Conservation (phyloP, 2,113 vertebrate species). For the Scomber colias region DNA sequence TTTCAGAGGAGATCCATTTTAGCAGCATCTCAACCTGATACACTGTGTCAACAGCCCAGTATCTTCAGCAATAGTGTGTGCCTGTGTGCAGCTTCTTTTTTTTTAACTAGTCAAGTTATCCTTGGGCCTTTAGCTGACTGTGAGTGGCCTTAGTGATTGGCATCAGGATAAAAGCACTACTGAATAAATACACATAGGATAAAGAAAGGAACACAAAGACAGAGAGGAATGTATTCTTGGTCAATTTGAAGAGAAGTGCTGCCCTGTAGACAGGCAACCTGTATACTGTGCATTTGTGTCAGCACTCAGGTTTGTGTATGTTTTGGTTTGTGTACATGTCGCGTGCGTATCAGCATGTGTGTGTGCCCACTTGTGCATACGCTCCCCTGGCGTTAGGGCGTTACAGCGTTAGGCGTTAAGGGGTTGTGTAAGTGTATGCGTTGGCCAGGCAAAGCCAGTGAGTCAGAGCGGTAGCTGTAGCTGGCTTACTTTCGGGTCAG, state of each 20-base stretch:
- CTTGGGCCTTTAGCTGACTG: slow-evolving; percentile 47
- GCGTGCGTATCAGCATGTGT: slow-evolving; percentile 24
- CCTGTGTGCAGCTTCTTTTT: background rate
- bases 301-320: slow-evolving; percentile 53
- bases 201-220: slow-evolving; percentile 48
- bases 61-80: slow-evolving; percentile 57
- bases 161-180: slow-evolving; percentile 63
- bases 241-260: slow-evolving; percentile 34
- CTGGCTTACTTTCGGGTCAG: slow-evolving; percentile 84
- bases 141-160: slow-evolving; percentile 61
- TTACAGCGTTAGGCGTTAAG: slow-evolving; percentile 49
- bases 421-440: slow-evolving; percentile 74
- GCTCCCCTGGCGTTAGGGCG: slow-evolving; percentile 51
- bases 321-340: slow-evolving; percentile 54
- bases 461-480: slow-evolving; percentile 76
- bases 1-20: slow-evolving; percentile 76
- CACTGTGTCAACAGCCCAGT: slow-evolving; percentile 33
- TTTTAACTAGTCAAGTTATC: slow-evolving; percentile 37
- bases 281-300: slow-evolving; percentile 45
- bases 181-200: slow-evolving; percentile 61
- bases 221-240: slow-evolving; percentile 20
- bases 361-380: slow-evolving; percentile 11
- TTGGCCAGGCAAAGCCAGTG: slow-evolving; percentile 74
- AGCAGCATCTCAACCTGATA: slow-evolving; percentile 61
- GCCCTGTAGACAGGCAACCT: slow-evolving; percentile 44